A percentile compares a stretch with the other conserved stretches of the same genome.
These are phyloP conservation scores for Hycleus phaleratus DNA, from an alignment of 1,140 invertebrate genomes.

Conservation along the genomic window DNA sequence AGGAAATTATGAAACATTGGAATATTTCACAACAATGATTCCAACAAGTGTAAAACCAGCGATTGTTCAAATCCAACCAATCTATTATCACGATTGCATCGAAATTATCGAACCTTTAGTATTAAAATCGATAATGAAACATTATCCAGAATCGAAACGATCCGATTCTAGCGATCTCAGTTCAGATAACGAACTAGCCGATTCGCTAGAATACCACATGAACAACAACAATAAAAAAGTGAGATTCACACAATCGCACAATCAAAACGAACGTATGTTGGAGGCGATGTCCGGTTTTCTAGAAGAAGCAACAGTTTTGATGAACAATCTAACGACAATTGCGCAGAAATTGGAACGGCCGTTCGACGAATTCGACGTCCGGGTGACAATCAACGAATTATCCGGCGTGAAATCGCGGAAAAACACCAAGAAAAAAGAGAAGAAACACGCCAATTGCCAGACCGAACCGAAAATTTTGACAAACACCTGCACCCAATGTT, in stretches of 20 bases:
- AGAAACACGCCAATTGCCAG: conserved; percentile 11
- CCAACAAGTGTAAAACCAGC: conserved; percentile 10
- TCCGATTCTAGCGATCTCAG: conserved; percentile 1
- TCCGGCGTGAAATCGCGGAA: conserved; percentile 13
- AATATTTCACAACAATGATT: conserved; percentile 1
- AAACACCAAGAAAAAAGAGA: not conserved
- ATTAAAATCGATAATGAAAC: conserved; percentile 26
- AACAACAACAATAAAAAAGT: conserved; percentile 29
- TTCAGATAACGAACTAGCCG: conserved; percentile 20
- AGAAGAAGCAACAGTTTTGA: conserved; percentile 35
- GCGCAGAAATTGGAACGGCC: conserved; percentile 20
- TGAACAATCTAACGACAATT: conserved; percentile 32
- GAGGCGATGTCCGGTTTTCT: conserved; percentile 37
- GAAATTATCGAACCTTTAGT: conserved; percentile 19
- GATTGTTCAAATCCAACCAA: not conserved
- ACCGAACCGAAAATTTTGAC: not conserved
- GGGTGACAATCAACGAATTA: conserved; percentile 30
- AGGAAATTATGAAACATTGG: not conserved
- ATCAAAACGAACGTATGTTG: conserved; percentile 23
- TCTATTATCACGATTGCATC: conserved; percentile 9
- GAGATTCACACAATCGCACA: conserved; percentile 21
- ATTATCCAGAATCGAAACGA: not conserved
- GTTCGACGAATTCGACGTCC: conserved; percentile 30
- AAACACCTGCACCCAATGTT: conserved; percentile 1
- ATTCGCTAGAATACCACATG: conserved; percentile 32